These are phyloP conservation scores for Cyrtorhinus lividipennis DNA, from an alignment of 1,140 invertebrate species.

Conservation along the genomic window DNA sequence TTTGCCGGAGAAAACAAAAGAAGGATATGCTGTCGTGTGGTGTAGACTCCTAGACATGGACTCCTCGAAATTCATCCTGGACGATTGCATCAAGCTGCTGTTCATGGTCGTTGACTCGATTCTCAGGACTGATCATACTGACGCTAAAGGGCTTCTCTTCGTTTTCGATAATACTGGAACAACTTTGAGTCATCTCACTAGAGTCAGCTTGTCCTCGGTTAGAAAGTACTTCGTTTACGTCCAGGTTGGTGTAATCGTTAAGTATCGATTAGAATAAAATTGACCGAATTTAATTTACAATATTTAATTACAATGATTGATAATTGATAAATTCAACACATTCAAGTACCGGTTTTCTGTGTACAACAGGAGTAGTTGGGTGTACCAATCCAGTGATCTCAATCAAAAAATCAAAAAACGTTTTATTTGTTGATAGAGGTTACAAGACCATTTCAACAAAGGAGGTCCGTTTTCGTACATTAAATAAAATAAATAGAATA, in stretches of 20 bases:
- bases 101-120: slow-evolving; percentile 24
- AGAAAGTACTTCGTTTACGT: slow-evolving; percentile 46
- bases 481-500: too few species aligned
- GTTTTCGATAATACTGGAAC: slow-evolving; percentile 49
- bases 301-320: too few species aligned
- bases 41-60: slow-evolving; percentile 44
- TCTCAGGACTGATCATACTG: slow-evolving; percentile 22
- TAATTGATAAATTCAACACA: too few species aligned
- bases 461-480: too few species aligned
- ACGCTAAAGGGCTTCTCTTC: slow-evolving; percentile 29
- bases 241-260: slow-evolving; percentile 33
- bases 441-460: too few species aligned
- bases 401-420: too few species aligned
- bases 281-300: neutral
- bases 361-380: too few species aligned
- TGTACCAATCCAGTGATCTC: too few species aligned
- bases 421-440: too few species aligned
- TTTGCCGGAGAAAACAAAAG: slow-evolving; percentile 32
- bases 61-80: slow-evolving; percentile 46
- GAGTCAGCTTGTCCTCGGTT: slow-evolving; percentile 40
- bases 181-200: slow-evolving; percentile 40
- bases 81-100: slow-evolving; percentile 44
- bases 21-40: slow-evolving; percentile 42
- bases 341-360: too few species aligned
- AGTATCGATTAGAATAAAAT: too few species aligned